Evolutionary conservation across 2,113 vertebrate genomes (phyloP).

Genomic region (Nannobrachium achirus): DNA sequence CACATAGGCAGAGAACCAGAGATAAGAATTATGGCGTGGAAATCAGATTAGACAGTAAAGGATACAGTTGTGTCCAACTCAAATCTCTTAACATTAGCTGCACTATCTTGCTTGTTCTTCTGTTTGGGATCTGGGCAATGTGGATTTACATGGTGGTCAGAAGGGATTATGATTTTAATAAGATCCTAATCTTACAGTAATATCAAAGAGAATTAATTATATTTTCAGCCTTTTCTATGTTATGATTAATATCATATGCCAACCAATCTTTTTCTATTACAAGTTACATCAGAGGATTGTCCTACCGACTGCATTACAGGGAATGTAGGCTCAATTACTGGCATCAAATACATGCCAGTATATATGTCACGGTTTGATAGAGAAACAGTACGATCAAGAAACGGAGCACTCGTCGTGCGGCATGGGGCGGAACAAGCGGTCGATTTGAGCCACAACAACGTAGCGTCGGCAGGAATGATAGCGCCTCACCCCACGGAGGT

Average conservation of each 20-base stretch:
- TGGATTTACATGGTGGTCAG: slow-evolving; percentile 63
- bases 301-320: slow-evolving; percentile 19
- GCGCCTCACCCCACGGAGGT: too few relatives aligned
- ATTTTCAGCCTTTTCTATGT: slow-evolving; percentile 64
- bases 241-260: slow-evolving; percentile 62
- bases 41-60: slow-evolving; percentile 71
- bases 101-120: slow-evolving; percentile 31
- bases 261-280: slow-evolving; percentile 38
- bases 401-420: too few relatives aligned
- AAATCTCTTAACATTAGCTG: slow-evolving; percentile 46
- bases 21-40: slow-evolving; percentile 58
- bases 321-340: slow-evolving; percentile 33
- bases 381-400: too few relatives aligned
- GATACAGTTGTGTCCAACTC: slow-evolving; percentile 66
- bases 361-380: too few relatives aligned
- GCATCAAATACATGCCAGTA: slow-evolving; percentile 32
- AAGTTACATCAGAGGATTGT: slow-evolving; percentile 22
- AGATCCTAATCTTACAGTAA: slow-evolving; percentile 60
- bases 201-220: slow-evolving; percentile 71
- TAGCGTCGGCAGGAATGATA: too few relatives aligned
- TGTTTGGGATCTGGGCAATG: slow-evolving; percentile 52
- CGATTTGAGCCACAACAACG: too few relatives aligned
- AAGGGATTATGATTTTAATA: slow-evolving; percentile 71
- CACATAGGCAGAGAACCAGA: slow-evolving; percentile 25
- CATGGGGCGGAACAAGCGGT: too few relatives aligned